A percentile compares a stretch with the other conserved stretches of the same genome.
phyloP scores from a whole-genome alignment of 1,140 invertebrate species.

The Sarcophaga bullata region DNA sequence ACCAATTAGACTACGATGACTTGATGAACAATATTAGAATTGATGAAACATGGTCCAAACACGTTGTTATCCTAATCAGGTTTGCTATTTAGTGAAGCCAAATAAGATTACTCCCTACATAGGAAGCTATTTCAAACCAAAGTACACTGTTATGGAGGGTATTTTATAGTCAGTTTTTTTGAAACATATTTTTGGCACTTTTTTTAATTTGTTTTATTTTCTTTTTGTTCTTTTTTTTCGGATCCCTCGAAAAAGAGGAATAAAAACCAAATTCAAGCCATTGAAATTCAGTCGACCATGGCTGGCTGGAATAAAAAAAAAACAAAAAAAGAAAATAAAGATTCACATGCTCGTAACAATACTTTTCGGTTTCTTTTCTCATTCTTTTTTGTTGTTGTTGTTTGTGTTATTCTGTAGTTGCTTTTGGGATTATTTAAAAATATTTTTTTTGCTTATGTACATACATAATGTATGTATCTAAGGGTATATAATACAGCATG shows the following conservation, averaged over 20 bases:
- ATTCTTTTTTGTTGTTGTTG: not conserved
- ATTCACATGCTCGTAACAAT: not conserved
- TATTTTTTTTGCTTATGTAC: not conserved
- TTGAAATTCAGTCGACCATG: conserved; percentile 39
- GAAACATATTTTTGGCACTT: conserved; percentile 5
- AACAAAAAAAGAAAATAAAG: not conserved
- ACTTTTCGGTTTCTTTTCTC: not conserved
- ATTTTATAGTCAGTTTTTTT: conserved; percentile 22
- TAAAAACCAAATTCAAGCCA: not conserved
- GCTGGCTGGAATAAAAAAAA: not conserved
- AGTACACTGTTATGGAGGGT: not conserved
- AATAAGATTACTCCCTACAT: no score
- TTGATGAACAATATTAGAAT: no score
- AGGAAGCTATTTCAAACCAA: no score
- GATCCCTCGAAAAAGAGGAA: conserved; percentile 10
- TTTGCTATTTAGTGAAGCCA: no score
- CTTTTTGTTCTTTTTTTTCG: not conserved
- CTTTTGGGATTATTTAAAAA: conserved; percentile 25
- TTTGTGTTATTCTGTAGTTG: not conserved
- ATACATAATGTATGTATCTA: not conserved
- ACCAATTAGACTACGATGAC: no score
- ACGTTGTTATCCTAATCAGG: no score
- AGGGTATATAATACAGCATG: not conserved
- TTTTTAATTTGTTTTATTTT: conserved; percentile 21
- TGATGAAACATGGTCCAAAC: no score